A percentile compares a stretch with the other conserved stretches of the same genome.
These are phyloP conservation scores for Caenorhabditis panamensis DNA, from an alignment of 2,888 invertebrate species.

Conservation along the genomic window DNA sequence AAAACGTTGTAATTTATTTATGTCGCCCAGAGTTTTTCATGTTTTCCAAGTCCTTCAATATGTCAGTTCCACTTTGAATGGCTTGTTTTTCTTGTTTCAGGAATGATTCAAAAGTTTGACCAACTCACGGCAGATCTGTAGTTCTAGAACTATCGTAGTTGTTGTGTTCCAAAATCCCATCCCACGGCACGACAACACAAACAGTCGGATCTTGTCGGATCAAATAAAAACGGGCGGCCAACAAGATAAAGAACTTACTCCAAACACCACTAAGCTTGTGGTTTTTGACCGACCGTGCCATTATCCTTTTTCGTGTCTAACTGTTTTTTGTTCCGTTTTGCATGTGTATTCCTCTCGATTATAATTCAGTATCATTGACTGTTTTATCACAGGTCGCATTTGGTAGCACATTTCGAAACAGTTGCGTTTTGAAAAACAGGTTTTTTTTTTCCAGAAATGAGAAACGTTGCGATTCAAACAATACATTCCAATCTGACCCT, in stretches of 20 bases:
- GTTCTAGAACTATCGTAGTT: constrained; percentile 11
- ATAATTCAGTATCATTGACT: too few relatives aligned
- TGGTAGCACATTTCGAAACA: too few relatives aligned
- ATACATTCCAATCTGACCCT: constrained; percentile 7
- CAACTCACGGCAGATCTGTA: background rate
- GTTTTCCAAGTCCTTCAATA: constrained; percentile 17
- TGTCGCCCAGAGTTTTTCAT: background rate
- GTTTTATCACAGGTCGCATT: too few relatives aligned
- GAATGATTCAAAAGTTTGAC: background rate
- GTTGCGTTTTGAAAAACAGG: constrained; percentile 34
- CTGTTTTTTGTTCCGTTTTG: constrained; percentile 7
- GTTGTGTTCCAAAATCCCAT: constrained; percentile 26
- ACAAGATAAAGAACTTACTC: constrained; percentile 12
- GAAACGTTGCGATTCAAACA: constrained; percentile 33
- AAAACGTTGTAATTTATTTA: constrained; percentile 22
- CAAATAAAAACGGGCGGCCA: constrained; percentile 32
- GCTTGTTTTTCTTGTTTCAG: background rate
- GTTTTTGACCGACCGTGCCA: constrained; percentile 36
- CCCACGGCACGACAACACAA: constrained; percentile 38
- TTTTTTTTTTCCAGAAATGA: constrained; percentile 6
- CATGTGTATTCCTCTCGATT: background rate
- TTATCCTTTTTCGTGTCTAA: constrained; percentile 4
- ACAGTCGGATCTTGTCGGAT: constrained; percentile 49
- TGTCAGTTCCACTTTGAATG: background rate
- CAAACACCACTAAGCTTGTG: constrained; percentile 28